These are phyloP conservation scores for Xylocopa sonorina DNA, from an alignment of 1,140 invertebrate species.

Conservation along the genomic window DNA sequence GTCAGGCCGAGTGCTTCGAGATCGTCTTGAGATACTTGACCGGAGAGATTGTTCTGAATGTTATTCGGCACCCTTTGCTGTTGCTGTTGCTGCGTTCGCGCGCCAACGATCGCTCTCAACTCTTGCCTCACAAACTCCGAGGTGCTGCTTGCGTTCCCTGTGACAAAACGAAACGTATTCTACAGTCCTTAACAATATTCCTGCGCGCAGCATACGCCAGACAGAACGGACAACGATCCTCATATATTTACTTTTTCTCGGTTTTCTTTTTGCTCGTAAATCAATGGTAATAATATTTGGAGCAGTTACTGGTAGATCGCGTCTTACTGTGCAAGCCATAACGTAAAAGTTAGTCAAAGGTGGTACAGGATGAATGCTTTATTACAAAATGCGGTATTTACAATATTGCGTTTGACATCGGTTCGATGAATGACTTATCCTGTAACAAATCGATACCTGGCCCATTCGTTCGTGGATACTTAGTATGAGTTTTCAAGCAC, in stretches of 20 bases:
- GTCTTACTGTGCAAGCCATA: constrained; percentile 39
- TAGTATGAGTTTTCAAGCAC: constrained; percentile 29
- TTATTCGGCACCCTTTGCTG: constrained; percentile 78
- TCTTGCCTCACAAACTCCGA: constrained; percentile 95
- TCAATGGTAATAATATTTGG: background rate
- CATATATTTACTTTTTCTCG: background rate
- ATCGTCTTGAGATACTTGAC: constrained; percentile 84
- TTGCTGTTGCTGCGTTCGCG: constrained; percentile 87
- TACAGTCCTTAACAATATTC: background rate
- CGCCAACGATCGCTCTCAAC: constrained; percentile 92
- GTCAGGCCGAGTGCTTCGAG: constrained; percentile 87
- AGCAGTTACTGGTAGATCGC: constrained; percentile 2
- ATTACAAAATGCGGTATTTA: constrained; percentile 52
- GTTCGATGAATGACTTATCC: constrained; percentile 3
- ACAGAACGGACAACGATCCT: background rate
- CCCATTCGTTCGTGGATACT: constrained; percentile 3
- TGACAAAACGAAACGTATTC: constrained; percentile 46
- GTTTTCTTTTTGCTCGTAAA: background rate
- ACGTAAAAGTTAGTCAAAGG: constrained; percentile 47
- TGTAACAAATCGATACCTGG: background rate
- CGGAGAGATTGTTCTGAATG: constrained; percentile 78
- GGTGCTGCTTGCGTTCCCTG: constrained; percentile 77
- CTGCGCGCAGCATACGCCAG: too few relatives aligned
- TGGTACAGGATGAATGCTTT: constrained; percentile 43
- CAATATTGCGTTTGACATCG: constrained; percentile 44